Percentiles rank a stretch among this genome's conserved stretches.
phyloP scores from a whole-genome alignment of 2,797 vertebrate genomes.

The Gila robusta region DNA sequence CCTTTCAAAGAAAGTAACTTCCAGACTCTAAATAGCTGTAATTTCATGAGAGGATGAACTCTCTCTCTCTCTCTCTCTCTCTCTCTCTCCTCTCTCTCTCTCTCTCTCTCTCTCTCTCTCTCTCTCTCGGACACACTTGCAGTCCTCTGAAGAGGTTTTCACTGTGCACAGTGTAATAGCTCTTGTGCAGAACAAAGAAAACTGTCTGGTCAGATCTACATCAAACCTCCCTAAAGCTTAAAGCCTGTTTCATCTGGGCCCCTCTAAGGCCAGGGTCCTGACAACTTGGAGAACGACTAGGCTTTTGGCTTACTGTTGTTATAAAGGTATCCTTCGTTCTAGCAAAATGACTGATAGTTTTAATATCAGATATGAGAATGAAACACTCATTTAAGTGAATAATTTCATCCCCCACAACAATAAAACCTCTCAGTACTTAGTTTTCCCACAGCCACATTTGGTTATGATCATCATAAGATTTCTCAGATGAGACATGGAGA shows the following conservation, averaged over 20 bases:
- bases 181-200: conserved; percentile 68
- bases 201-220: conserved; percentile 69
- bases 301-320: conserved; percentile 35
- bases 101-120: not conserved
- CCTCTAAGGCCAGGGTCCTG: conserved; percentile 66
- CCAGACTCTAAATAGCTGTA: not conserved
- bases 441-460: conserved; percentile 40
- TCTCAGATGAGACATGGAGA: conserved; percentile 55
- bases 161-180: conserved; percentile 65
- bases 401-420: not conserved
- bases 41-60: not conserved
- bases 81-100: conserved; percentile 8
- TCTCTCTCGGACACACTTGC: conserved; percentile 37
- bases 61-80: not conserved
- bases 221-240: conserved; percentile 70
- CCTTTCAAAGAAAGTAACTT: not conserved
- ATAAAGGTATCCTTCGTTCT: not conserved
- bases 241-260: conserved; percentile 62
- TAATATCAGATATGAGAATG: conserved; percentile 19
- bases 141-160: conserved; percentile 65
- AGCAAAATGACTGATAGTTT: conserved; percentile 33
- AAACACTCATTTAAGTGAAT: conserved; percentile 39
- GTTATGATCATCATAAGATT: conserved; percentile 54
- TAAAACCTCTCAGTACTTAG: not conserved
- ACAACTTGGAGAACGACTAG: conserved; percentile 50